Evolutionary conservation across 2,113 vertebrate species (phyloP), one percentile per base, ranked within the genome.

Genomic region (Myotis yumanensis): DNA sequence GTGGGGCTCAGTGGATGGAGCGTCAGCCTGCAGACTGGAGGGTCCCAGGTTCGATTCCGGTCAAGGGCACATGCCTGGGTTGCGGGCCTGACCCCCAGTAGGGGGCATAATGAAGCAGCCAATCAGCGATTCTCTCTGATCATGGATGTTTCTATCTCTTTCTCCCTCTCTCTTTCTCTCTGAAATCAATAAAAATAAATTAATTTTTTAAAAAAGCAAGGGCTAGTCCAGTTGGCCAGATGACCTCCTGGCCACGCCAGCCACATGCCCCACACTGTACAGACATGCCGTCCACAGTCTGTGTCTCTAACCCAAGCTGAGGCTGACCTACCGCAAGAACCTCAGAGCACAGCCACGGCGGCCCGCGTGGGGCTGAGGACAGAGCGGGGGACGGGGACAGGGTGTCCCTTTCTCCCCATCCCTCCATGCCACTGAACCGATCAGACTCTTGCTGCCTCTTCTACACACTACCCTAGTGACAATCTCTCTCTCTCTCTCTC

Each of bases 341-440:
- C 51, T 1, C 37, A 17, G 76, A 7, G 22, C 22, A 46, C 17
- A 23, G 16, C 64, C 37, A 1, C 3, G 57, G 16, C 4, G 48
- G 77, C 72, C 46, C 5, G 64, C 2, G 9, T 22, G 48, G n/a
- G 4, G 37, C 68, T 28, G 22, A 48, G 62, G n/a, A 16, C 16
- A 9, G 11, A 28, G 52, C 10, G 0, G 16, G 2, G 15, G 25
- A 15, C 4, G 8, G 11, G 25, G 12, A 35, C 7, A 1, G 4
- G 3, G 43, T 18, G 10, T 6, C 8, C 32, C 20, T 57, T 22
- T 23, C 30, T 68, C 82, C 15, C 76, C 1, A 8, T 43, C 43
- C 12, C 4, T 35, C 54, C 32, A 22, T 0, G 1, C 52, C 37
- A 6, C 6, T 28, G 25, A 1, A 73, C 89, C 80, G 5, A 0